These are phyloP conservation scores for Liopterus haemorrhoidalis DNA, from an alignment of 2,888 invertebrate genomes.

Conservation along the genomic window DNA sequence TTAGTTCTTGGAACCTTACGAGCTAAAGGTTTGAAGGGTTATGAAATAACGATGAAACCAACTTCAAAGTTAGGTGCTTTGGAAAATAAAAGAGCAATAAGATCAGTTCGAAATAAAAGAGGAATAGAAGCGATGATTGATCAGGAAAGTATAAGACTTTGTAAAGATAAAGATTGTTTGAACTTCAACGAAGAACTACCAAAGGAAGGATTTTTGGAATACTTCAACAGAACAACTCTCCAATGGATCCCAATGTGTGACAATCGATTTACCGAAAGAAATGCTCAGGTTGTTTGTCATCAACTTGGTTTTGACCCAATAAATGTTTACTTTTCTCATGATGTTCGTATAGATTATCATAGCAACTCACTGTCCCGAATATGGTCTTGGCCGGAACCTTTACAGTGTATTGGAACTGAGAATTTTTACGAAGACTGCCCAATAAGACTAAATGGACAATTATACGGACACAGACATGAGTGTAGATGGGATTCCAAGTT, in stretches of 20 bases:
- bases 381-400: conserved; percentile 92
- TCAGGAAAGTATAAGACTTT: conserved; percentile 66
- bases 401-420: conserved; percentile 77
- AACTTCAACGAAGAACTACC: conserved; percentile 51
- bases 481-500: conserved; percentile 88
- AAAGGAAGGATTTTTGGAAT: conserved; percentile 86
- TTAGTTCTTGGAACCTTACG: conserved; percentile 84
- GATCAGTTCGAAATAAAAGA: conserved; percentile 45
- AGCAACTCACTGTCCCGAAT: conserved; percentile 80
- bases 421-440: conserved; percentile 74
- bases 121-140: conserved; percentile 53
- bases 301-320: conserved; percentile 85
- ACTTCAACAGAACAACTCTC: conserved; percentile 88
- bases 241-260: conserved; percentile 98
- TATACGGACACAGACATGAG: conserved; percentile 75
- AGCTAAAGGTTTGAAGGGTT: conserved; percentile 71
- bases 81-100: conserved; percentile 44
- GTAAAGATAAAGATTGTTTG: conserved; percentile 68
- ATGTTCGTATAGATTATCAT: conserved; percentile 80
- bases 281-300: conserved; percentile 93
- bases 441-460: conserved; percentile 82
- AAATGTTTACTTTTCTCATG: conserved; percentile 83
- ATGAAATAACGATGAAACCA: conserved; percentile 75
- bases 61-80: conserved; percentile 42
- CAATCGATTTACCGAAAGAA: conserved; percentile 88